Evolutionary conservation across 2,113 vertebrate genomes (phyloP), one percentile per base, ranked within the genome.

Genomic region (Philantomba maxwellii): DNA sequence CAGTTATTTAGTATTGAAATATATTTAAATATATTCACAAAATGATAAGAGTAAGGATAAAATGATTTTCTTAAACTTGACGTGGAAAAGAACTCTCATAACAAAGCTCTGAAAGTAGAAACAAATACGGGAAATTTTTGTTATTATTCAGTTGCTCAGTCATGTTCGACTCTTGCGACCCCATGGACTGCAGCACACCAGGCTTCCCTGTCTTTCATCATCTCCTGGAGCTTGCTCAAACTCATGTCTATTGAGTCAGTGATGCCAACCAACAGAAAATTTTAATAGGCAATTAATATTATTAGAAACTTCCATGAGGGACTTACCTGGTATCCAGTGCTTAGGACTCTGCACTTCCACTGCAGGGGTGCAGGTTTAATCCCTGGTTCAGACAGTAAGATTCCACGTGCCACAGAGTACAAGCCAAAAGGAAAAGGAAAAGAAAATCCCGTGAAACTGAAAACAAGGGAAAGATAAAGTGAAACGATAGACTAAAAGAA

Each of bases 391-490:
- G 30, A 30, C 30, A 62, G 14, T 33, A 33, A 33, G 14, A 62
- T 33, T 62, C 60, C 30, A 33, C 3, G 0, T 3, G 7, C 7
- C 60, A 64, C 0, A 0, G 17, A n/a, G 62, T n/a, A 17, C 30
- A 33, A 64, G 62, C 62, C 33, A n/a, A 64, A 64, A 64, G 30
- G 7, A 64, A 64, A 64, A 64, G 60, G 2, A 43, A 58, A 47
- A 30, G 45, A 43, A 78, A 75, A 89, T 47, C 30, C 30, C 30
- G 17, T 64, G 60, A 64, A 64, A 64, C 30, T 64, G 60, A 64
- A 33, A 64, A 64, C 53, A 89, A 4, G 23, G 73, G 7, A 78
- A 78, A 57, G 25, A n/a, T n/a, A 58, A n/a, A 58, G 47, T 89
- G 43, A 78, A 85, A 14, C 57, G 60, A 47, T 7, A 47, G 75